Evolutionary conservation across 2,113 vertebrate genomes (phyloP), one percentile per base, ranked within the genome.

Genomic region (Tupaia tana): DNA sequence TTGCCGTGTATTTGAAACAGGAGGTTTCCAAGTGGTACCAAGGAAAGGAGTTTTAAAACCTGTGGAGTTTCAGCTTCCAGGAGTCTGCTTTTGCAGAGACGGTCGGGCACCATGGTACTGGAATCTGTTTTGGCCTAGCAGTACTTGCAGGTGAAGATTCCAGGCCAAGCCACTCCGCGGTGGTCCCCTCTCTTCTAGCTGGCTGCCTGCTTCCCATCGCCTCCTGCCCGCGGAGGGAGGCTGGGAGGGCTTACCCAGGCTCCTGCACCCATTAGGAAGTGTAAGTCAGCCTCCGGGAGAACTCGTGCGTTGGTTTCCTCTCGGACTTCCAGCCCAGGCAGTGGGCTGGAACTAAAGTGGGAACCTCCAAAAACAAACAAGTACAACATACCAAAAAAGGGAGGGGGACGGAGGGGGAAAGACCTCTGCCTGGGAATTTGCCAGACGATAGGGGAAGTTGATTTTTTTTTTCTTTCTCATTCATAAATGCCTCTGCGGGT

Each of bases 321-420:
- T 96, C 56, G 61, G 93, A 90, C 93, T 96, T 96, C 96, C 96
- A 97, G 34, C 89, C 66, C 96, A 91, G 93, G 83, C 97, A 96
- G 95, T 94, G 95, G 91, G 89, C 91, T 97, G 91, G 96, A 96
- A 97, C 93, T 95, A 52, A 92, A 96, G 63, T 90, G 83, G 97
- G 93, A 96, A 97, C 94, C 95, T 96, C 97, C 93, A 91, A 97
- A 97, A 85, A 80, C 96, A 95, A 97, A 97, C 96, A 97, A 96
- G 94, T 86, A 94, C 93, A 95, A 94, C 95, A 81, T 16, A 95
- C 89, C 75, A 73, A 91, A 85, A 90, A 94, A 31, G 70, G 19
- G 52, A 19, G 27, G 4, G 25, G 12, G 15, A 22, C 11, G 43
- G 69, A 56, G 20, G 92, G 83, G 97, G 96, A 82, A 89, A 96